A percentile compares a stretch with the other conserved stretches of the same genome.
Conservation (phyloP, 2,888 invertebrate genomes). For the Oligia latruncula region DNA sequence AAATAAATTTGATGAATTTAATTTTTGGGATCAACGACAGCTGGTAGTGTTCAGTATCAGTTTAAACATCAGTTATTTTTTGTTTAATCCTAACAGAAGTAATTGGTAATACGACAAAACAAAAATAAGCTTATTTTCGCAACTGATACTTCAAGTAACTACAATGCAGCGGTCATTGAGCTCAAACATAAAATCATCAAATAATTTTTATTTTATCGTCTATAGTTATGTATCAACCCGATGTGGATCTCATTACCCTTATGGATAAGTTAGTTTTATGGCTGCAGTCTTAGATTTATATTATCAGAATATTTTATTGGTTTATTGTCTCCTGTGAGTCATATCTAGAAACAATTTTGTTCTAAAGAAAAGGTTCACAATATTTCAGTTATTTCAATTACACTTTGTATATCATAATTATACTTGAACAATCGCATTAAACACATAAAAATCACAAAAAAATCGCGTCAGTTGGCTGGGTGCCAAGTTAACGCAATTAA, state of each 20-base stretch:
- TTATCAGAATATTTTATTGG: not conserved
- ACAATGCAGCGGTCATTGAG: too few relatives aligned
- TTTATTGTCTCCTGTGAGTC: not conserved
- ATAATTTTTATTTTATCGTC: too few relatives aligned
- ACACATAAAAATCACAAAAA: constrained; percentile 37
- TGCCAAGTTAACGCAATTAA: constrained; percentile 44
- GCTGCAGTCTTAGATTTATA: not conserved
- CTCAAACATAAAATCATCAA: too few relatives aligned
- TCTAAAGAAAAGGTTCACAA: not conserved
- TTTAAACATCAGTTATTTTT: too few relatives aligned
- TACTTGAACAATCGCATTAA: not conserved
- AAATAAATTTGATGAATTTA: too few relatives aligned
- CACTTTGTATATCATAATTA: not conserved
- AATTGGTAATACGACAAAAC: too few relatives aligned
- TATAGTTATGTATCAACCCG: too few relatives aligned
- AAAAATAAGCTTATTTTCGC: too few relatives aligned
- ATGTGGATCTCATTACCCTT: not conserved
- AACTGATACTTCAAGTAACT: too few relatives aligned
- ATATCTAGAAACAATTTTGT: not conserved
- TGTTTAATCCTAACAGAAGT: too few relatives aligned
- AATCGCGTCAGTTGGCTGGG: constrained; percentile 39
- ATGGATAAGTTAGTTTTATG: not conserved
- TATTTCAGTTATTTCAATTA: not conserved
- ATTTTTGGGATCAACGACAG: too few relatives aligned
- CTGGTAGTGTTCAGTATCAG: too few relatives aligned